Base-by-base conservation (phyloP, 2,113 vertebrate species). In the Neolamprologus longior region DNA sequence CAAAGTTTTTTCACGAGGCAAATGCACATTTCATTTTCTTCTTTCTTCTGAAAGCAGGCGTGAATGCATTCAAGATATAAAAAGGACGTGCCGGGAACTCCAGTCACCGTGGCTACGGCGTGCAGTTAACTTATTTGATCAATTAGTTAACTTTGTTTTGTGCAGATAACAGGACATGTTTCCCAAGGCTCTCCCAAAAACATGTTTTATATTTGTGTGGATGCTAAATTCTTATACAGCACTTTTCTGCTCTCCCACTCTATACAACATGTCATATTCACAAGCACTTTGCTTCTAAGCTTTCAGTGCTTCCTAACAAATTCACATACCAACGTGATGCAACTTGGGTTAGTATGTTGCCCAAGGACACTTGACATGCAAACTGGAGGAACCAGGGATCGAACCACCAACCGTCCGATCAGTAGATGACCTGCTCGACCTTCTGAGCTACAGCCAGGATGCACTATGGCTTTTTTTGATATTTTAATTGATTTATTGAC, bases 111-210 rank as follows among this genome's bases (percentile, higher is more conserved):
- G 14, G 86, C 91, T 89, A 89, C 88, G 17, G 89, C 45, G 55
- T 86, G 84, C 82, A 86, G 87, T 91, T 83, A 91, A 90, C 89
- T 83, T 12, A 63, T 15, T 78, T 42, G 50, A 90, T 91, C 91
- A 93, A 89, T 91, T 92, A 80, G 89, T 92, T 87, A 92, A 91
- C 81, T 90, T 45, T 88, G 81, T 55, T 55, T 92, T 93, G 85
- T 91, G 81, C 19, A 28, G 63, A 78, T 82, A 33, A 33, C 53
- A n/a, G 47, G 73, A 89, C 84, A 92, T 89, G 52, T 76, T 53
- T 87, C 55, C 58, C 17, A 71, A 87, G 11, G 81, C 45, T 92
- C 82, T 61, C 73, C 58, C 80, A 76, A 78, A 90, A 68, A 14
- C n/a, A 21, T 66, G 33, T 7, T 40, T 68, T 73, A 45, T 73